Conservation (phyloP, 2,888 invertebrate genomes). For the Clostera curtula region DNA sequence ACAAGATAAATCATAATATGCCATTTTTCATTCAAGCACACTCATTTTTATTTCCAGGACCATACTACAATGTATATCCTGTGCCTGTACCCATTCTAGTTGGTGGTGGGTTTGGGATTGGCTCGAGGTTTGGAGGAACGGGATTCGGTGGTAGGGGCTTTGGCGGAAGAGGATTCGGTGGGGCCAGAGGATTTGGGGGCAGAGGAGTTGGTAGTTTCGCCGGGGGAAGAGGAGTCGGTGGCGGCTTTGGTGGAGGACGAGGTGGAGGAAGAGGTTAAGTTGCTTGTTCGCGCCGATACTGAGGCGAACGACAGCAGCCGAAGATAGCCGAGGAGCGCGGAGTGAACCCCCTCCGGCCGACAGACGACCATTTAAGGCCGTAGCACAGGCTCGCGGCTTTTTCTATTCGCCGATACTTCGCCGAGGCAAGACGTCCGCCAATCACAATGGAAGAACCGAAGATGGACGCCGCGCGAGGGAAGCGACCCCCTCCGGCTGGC, state of each 20-base stretch:
- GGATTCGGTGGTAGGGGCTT: conserved; percentile 24
- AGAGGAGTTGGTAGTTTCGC: conserved; percentile 14
- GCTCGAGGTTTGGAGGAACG: conserved; percentile 24
- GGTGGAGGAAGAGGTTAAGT: conserved; percentile 20
- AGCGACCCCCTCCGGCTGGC: too few species aligned
- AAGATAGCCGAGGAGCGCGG: too few species aligned
- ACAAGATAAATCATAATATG: too few species aligned
- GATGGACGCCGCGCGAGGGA: too few species aligned
- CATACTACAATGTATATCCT: conserved; percentile 21
- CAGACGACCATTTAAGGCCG: too few species aligned
- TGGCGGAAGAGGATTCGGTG: conserved; percentile 10
- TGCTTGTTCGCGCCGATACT: too few species aligned
- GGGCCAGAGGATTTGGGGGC: conserved; percentile 17
- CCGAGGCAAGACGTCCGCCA: too few species aligned
- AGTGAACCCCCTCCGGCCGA: too few species aligned
- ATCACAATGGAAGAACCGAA: too few species aligned
- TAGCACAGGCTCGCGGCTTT: too few species aligned
- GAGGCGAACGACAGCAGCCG: too few species aligned
- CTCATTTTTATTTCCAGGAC: conserved; percentile 19
- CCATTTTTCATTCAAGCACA: not conserved
- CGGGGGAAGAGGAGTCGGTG: conserved; percentile 17
- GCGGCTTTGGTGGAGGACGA: conserved; percentile 9
- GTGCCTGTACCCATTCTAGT: conserved; percentile 27
- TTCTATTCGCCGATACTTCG: too few species aligned
- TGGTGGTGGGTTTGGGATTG: conserved; percentile 21